These are phyloP conservation scores for Addax nasomaculatus DNA, from an alignment of 2,113 vertebrate genomes.

Conservation along the genomic window DNA sequence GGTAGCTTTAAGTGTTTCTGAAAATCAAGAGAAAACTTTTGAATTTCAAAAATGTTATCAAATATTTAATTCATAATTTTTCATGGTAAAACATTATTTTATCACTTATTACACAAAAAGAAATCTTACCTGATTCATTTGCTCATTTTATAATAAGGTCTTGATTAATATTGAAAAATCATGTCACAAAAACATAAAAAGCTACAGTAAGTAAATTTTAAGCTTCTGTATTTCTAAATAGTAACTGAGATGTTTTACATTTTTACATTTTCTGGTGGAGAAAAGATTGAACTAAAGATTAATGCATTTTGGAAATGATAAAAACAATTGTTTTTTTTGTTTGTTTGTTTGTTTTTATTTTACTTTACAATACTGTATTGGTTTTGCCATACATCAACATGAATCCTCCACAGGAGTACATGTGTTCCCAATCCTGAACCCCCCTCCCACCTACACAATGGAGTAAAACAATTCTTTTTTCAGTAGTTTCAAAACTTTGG, in stretches of 20 bases:
- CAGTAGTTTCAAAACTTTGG: neutral
- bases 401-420: too few relatives aligned
- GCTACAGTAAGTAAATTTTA: neutral
- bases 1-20: neutral
- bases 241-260: neutral
- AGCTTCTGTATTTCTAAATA: neutral
- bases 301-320: neutral
- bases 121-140: neutral
- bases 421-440: too few relatives aligned
- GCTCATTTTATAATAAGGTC: neutral
- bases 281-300: neutral
- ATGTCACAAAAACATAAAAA: neutral
- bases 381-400: too few relatives aligned
- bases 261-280: neutral
- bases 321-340: neutral
- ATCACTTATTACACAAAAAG: neutral
- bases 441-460: too few relatives aligned
- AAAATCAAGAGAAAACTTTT: neutral
- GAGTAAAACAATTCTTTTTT: neutral
- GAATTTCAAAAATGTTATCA: neutral
- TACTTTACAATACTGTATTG: too few relatives aligned
- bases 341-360: too few relatives aligned
- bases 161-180: neutral
- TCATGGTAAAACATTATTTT: neutral
- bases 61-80: neutral